These are phyloP conservation scores for Oxyruncus cristatus DNA, from an alignment of 2,113 vertebrate species.

Conservation along the genomic window DNA sequence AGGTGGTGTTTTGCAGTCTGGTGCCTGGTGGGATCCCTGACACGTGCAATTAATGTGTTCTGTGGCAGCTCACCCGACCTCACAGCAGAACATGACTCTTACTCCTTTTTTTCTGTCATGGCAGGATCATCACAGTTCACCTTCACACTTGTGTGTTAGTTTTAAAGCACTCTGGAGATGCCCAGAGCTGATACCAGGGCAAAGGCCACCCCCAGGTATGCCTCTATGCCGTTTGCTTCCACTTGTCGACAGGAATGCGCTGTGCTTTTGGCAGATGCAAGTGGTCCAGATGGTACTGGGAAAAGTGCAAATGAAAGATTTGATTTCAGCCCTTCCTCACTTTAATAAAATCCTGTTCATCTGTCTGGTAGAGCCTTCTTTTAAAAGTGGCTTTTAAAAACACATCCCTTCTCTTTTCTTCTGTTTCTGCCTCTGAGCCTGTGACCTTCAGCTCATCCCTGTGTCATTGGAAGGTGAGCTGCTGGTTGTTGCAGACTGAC, in stretches of 20 bases:
- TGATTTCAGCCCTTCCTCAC: background rate
- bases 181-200: background rate
- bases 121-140: background rate
- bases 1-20: background rate
- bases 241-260: fast-evolving
- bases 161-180: background rate
- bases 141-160: background rate
- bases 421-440: background rate
- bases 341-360: background rate
- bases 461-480: background rate
- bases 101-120: background rate
- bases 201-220: slow-evolving; percentile 1
- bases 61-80: background rate
- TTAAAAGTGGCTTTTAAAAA: background rate
- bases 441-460: background rate
- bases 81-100: background rate
- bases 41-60: background rate
- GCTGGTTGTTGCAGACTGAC: background rate
- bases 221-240: background rate
- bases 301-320: slow-evolving; percentile 31
- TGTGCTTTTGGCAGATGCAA: slow-evolving; percentile 23
- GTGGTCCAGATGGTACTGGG: slow-evolving; percentile 28
- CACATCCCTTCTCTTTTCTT: background rate
- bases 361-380: background rate
- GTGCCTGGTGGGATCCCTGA: background rate